A percentile compares a stretch with the other conserved stretches of the same genome.
These are phyloP conservation scores for Otocyon megalotis DNA, from an alignment of 2,113 vertebrate genomes.

Conservation along the genomic window DNA sequence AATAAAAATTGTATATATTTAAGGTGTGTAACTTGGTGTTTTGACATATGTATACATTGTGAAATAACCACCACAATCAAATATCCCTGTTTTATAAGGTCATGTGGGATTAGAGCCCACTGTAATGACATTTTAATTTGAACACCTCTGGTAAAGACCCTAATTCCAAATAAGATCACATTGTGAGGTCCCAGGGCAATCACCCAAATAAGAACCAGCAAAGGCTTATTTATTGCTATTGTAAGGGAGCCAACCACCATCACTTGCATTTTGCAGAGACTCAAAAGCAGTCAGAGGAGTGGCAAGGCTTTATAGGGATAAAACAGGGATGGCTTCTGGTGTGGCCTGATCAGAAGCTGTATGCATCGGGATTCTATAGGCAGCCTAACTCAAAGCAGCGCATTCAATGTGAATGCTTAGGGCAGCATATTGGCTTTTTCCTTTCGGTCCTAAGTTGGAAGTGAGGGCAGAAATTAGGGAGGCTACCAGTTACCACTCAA, in stretches of 20 bases:
- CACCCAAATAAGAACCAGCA: not conserved
- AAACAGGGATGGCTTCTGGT: not conserved
- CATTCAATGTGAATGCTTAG: rapidly evolving
- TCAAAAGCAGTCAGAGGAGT: not conserved
- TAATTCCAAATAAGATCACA: not conserved
- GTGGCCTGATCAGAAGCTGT: no score
- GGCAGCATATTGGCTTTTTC: not conserved
- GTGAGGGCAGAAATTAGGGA: not conserved
- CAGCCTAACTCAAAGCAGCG: not conserved
- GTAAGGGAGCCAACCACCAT: not conserved
- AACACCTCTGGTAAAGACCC: not conserved
- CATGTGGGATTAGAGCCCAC: not conserved
- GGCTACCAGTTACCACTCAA: not conserved
- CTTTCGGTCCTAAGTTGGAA: not conserved
- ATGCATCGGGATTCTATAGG: not conserved
- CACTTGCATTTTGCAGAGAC: not conserved
- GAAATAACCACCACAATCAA: not conserved
- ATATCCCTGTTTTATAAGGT: not conserved
- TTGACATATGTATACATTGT: not conserved
- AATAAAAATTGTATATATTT: not conserved
- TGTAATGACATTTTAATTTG: not conserved
- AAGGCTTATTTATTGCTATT: not conserved
- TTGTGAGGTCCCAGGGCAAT: not conserved
- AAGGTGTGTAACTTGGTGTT: not conserved
- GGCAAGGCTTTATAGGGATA: not conserved